Conservation (phyloP, 2,888 invertebrate genomes). For the Ornithoptera priamus region DNA sequence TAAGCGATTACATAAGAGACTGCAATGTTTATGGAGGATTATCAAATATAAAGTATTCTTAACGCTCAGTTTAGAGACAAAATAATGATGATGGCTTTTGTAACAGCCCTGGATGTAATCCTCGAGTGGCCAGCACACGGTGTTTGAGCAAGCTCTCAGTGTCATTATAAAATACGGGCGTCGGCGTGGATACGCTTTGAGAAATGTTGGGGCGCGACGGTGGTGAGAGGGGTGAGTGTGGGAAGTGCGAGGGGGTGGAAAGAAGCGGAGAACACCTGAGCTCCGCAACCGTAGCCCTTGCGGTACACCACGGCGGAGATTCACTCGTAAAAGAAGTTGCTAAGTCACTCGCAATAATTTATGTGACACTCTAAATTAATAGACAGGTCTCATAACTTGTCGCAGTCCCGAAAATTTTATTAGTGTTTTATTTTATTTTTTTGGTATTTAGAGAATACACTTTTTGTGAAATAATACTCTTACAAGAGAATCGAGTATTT, state of each 20-base stretch:
- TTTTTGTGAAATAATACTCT: too few relatives aligned
- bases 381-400: background rate
- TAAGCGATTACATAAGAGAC: too few relatives aligned
- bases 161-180: slow-evolving; percentile 76
- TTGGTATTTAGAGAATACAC: too few relatives aligned
- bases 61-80: slow-evolving; percentile 34
- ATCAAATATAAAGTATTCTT: background rate
- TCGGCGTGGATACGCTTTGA: slow-evolving; percentile 73
- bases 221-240: slow-evolving; percentile 45
- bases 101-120: slow-evolving; percentile 60
- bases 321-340: slow-evolving; percentile 33
- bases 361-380: slow-evolving; percentile 26
- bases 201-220: slow-evolving; percentile 49
- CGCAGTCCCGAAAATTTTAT: too few relatives aligned
- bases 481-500: too few relatives aligned
- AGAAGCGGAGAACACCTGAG: slow-evolving; percentile 58
- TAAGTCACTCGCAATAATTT: slow-evolving; percentile 38
- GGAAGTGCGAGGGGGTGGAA: too few relatives aligned
- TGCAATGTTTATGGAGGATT: too few relatives aligned
- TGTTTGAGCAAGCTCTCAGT: slow-evolving; percentile 67
- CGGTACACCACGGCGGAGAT: slow-evolving; percentile 31
- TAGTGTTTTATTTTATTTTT: too few relatives aligned
- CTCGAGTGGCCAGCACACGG: slow-evolving; percentile 73
- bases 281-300: slow-evolving; percentile 46
- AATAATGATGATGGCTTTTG: slow-evolving; percentile 50